Evolutionary conservation across 2,888 invertebrate genomes (phyloP), one percentile per base, ranked within the genome.

Genomic region (Matsumyia berberina): DNA sequence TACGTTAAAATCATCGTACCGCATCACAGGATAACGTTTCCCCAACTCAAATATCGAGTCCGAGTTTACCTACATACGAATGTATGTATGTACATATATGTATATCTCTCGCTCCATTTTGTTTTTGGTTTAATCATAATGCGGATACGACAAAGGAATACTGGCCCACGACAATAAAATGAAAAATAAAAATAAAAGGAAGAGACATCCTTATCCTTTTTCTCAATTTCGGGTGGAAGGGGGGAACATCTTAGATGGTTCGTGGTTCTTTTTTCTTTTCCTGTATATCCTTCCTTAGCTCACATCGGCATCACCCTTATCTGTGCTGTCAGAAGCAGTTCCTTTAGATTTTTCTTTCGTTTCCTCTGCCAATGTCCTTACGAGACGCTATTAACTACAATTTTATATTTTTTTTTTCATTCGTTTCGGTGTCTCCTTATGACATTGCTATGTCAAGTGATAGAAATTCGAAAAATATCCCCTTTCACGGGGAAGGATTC

Each of bases 281-380:
- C 12, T 49, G n/a, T 24, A 29, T 3, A 33, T 69, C 24, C 37
- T 35, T 69, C 19, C n/a, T 8, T 12, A 29, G 35, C 37, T 49
- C 8, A 19, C n/a, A 15, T 37, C 19, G 49, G 15, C 19, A 29
- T 35, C 60, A 49, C 31, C 72, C 72, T 72, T 72, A 72, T 72
- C 72, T 72, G 29, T 49, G 8, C 62, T 55, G 62, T 73, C 60
- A 62, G 19, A 62, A 73, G 62, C 51, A 72, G 51, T 60, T 42
- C 44, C 58, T 39, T 49, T 15, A 17, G 49, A 42, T 60, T 51
- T 51, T 51, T 29, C 35, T 33, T 62, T 46, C 60, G 19, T 7
- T 31, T 60, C 42, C 49, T 2, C 44, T 53, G 42, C 24, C 42
- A 42, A 15, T 42, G 62, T 55, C 62, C 44, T 73, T 53, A 42